Evolutionary conservation across 2,113 vertebrate species (phyloP), one percentile per base, ranked within the genome.

Genomic region (Panthera leo): DNA sequence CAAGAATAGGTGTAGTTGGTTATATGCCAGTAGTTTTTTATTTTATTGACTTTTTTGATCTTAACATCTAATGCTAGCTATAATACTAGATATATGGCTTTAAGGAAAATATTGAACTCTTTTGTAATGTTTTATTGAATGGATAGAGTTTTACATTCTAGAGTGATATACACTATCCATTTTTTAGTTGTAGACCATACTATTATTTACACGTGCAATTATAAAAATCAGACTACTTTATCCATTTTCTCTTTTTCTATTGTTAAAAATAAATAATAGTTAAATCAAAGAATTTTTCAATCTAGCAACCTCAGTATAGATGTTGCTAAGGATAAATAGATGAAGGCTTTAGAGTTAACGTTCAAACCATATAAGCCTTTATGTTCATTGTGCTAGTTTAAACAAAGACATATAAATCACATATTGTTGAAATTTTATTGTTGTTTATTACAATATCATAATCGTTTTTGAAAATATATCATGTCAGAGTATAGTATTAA

Each of bases 321-420:
- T 85, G 87, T 98, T 98, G 98, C 97, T 97, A 94, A 98, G 98
- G 98, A 98, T 97, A 97, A 98, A 98, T 97, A 86, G 97, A 97
- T 95, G 85, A 97, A 91, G 82, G 98, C 95, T 97, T 98, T 91
- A 97, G 92, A 98, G 95, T 97, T 98, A 98, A 98, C 97, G 96
- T 96, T 97, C 97, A 98, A 98, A 97, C 97, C 94, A 97, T 97
- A 97, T 84, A 85, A 42, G 5, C 4, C 55, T 82, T 85, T 25
- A 91, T 14, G 85, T 71, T 93, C 39, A 70, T 53, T 98, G 90
- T 85, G 94, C 95, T 95, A 94, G 93, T 98, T 98, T 98, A 98
- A 93, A 91, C 97, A 91, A 98, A 98, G 96, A 98, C 98, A 97
- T 96, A 98, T 98, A 98, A 98, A 98, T 98, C 96, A 94, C 82